Base-by-base conservation (phyloP, 1,140 invertebrate species). In the Drosophila tristis region DNA sequence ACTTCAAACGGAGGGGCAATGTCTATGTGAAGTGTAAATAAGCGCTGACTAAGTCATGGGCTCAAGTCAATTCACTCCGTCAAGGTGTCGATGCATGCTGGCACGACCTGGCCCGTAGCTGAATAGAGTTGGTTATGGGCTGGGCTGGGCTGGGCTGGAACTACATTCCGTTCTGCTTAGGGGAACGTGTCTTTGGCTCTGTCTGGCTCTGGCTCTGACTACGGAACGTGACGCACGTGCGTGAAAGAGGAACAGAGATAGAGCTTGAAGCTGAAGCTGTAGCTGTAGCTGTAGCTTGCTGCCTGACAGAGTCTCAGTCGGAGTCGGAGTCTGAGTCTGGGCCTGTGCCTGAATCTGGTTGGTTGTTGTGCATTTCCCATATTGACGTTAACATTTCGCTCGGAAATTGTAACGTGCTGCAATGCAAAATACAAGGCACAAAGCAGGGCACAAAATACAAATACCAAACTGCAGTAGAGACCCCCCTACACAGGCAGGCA, bases 301-400 rank as follows among this genome's bases (percentile, higher is more conserved):
- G 31, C 31, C 31, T 11, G 9, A 11, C 62, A 57, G 54, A 61
- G 48, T 31, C 5, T 26, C 20, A 74, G 74, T 8, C 44, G 4
- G 5, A 5, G 2, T 20, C 26, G 1, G 47, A 74, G 74, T 50
- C 51, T 66, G 20, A 56, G 61, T 9, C 45, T 25, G 31, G 15
- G 62, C 23, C 23, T 26, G 23, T 31, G 53, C 15, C 44, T 71
- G 48, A 20, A 20, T 20, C 20, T 20, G 20, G 20, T 2, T 16
- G 2, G 23, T 25, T 25, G 62, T 74, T 64, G 63, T 87, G 78
- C 75, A 76, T 70, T 76, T 63, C 20, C 20, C 72, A 71, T 82
- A 89, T 89, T 80, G 84, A 89, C 84, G 84, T 77, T 79, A 65
- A 81, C 74, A 78, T 75, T 75, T 75, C 57, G 15, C 75, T 73